These are phyloP conservation scores for Centropus unirufus DNA, from an alignment of 2,113 vertebrate genomes.

Conservation along the genomic window DNA sequence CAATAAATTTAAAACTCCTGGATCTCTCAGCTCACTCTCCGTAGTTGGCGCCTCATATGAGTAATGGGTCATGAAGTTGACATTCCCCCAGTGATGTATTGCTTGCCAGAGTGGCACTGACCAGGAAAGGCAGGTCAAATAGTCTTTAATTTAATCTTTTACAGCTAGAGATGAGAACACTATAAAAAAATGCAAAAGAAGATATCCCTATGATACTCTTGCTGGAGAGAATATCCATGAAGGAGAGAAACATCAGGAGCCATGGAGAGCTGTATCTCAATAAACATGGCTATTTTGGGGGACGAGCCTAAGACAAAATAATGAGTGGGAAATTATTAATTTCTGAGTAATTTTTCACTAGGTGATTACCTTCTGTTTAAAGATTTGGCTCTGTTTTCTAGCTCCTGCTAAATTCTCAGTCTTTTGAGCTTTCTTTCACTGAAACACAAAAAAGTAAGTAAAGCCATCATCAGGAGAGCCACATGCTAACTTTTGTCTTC, in stretches of 20 bases:
- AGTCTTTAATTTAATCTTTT: slow-evolving; percentile 53
- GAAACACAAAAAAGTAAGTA: background rate
- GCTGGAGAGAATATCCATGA: background rate
- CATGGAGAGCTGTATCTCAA: slow-evolving; percentile 25
- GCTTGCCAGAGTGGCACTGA: slow-evolving; percentile 40
- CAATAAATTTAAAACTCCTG: slow-evolving; percentile 50
- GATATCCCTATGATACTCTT: slow-evolving; percentile 44
- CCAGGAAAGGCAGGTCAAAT: slow-evolving; percentile 50
- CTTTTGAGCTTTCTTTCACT: background rate
- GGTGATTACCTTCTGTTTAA: slow-evolving; percentile 17
- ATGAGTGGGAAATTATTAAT: background rate
- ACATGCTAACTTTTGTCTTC: background rate
- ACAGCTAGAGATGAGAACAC: background rate
- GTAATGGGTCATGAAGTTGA: slow-evolving; percentile 59
- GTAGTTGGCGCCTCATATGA: slow-evolving; percentile 39
- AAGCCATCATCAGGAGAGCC: background rate
- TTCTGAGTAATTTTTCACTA: slow-evolving; percentile 17
- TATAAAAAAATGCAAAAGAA: slow-evolving; percentile 23
- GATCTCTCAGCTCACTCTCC: slow-evolving; percentile 29
- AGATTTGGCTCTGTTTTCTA: background rate
- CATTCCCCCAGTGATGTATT: slow-evolving; percentile 46
- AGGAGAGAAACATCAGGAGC: background rate
- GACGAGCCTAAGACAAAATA: slow-evolving; percentile 30
- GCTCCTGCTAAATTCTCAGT: background rate
- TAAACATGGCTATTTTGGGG: slow-evolving; percentile 49